Evolutionary conservation across 1,140 invertebrate species (phyloP).

Genomic region (Hylaeus anthracinus): DNA sequence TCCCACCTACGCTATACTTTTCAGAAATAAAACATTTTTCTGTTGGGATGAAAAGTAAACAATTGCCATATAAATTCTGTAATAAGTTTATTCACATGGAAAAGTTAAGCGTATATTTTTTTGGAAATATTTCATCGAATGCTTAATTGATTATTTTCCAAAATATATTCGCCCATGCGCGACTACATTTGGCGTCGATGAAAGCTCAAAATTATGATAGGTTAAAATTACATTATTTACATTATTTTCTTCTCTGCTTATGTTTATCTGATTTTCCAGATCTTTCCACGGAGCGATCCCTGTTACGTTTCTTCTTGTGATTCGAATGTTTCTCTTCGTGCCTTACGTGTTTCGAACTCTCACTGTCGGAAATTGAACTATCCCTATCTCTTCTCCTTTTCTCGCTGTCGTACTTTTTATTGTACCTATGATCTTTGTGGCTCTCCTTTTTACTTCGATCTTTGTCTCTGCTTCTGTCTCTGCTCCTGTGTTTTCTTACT

Average conservation of each 20-base stretch:
- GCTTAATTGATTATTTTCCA: slow-evolving; percentile 9
- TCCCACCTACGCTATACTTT: too few species aligned
- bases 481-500: slow-evolving; percentile 31
- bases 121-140: neutral
- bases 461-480: slow-evolving; percentile 53
- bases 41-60: neutral
- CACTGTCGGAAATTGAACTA: slow-evolving; percentile 6
- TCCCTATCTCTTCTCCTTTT: slow-evolving; percentile 31
- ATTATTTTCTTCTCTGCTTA: slow-evolving; percentile 29
- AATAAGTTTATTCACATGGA: slow-evolving; percentile 21
- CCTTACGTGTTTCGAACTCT: slow-evolving; percentile 2
- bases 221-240: neutral
- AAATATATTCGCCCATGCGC: slow-evolving; percentile 5
- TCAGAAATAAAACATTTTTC: too few species aligned
- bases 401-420: slow-evolving; percentile 34
- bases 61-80: neutral
- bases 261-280: slow-evolving; percentile 15
- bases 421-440: slow-evolving; percentile 30
- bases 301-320: slow-evolving; percentile 38
- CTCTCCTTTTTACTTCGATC: slow-evolving; percentile 50
- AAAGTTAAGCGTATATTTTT: neutral
- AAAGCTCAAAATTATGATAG: too few species aligned
- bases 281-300: slow-evolving; percentile 46
- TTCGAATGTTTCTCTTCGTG: slow-evolving; percentile 17
- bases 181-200: neutral